Evolutionary conservation across 64 coral and sea anemone species (phyloP).

Genomic region (Pachyseris speciosa): DNA sequence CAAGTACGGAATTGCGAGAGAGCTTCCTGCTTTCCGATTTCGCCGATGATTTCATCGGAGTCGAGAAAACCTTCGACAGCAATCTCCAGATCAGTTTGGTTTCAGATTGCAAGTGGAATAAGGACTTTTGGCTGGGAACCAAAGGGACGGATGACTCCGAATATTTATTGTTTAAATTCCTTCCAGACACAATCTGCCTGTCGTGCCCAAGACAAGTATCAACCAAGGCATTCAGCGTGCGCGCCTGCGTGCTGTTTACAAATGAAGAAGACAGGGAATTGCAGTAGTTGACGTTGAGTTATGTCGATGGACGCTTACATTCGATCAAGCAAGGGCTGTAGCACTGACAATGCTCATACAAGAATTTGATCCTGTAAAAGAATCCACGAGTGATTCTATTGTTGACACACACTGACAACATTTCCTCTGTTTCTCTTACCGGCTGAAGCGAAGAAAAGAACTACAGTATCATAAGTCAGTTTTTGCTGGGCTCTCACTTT

Average conservation of each 20-base stretch:
- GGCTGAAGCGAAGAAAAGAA: no score
- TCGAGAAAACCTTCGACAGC: neutral
- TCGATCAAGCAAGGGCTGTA: slow-evolving; percentile 1
- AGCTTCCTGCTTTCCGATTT: neutral
- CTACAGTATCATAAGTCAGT: no score
- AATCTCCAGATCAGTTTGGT: neutral
- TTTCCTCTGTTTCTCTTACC: no score
- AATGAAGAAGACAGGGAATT: neutral
- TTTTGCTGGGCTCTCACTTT: no score
- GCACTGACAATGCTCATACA: neutral
- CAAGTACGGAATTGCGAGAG: neutral
- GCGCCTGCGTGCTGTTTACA: neutral
- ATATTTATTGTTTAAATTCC: neutral
- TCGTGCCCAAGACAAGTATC: neutral
- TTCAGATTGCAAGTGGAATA: neutral
- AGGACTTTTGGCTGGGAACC: neutral
- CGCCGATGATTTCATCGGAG: neutral
- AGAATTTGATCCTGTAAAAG: no score
- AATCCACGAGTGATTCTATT: no score
- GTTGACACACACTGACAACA: no score
- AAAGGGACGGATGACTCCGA: no score
- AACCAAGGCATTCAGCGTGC: neutral
- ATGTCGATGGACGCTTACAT: neutral
- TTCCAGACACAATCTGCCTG: neutral
- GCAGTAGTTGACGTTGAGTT: neutral